Evolutionary conservation across 1,140 invertebrate species (phyloP), one percentile per base, ranked within the genome.

Genomic region (Potamilus streckersoni): DNA sequence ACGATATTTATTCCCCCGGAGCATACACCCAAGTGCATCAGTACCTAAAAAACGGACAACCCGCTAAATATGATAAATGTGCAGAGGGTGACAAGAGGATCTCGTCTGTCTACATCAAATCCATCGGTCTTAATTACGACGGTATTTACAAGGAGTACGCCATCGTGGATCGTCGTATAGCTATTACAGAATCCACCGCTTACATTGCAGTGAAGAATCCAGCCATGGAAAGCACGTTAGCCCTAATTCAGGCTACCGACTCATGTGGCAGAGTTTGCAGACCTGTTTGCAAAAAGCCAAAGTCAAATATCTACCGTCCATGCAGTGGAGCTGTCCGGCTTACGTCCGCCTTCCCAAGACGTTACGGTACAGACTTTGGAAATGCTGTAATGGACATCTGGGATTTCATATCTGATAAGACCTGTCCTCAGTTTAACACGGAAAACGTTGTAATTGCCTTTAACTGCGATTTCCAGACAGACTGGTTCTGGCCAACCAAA

Each of bases 141-240:
- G 86, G 86, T 31, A 68, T 58, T n/a, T 87, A 87, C 69, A 85
- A 84, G 64, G 86, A 86, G 60, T 84, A 84, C n/a, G 80, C 86
- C 31, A 84, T 87, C 62, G 76, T 86, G 15, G 86, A 87, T 59
- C 80, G 78, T 63, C 73, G 86, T 20, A 74, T 84, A 60, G 83
- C 86, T 17, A 80, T 84, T 3, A 84, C 85, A 2, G 74, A 82
- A 16, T 73, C 81, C 38, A 85, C 83, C 17, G 80, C 84, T 23
- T 86, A 84, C 68, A 27, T 87, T 14, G 85, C 82, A 17, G 79
- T 87, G 1, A 80, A 82, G 64, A 80, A 80, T 72, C 85, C 78
- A 56, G 62, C 61, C 8, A 64, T 27, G 20, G 76, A 79, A 63
- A 65, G 68, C 2, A 80, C 80, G n/a, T 74, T 80, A 49, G 82